phyloP scores from a whole-genome alignment of 2,888 invertebrate genomes.

The Chymomyza caudatula region DNA sequence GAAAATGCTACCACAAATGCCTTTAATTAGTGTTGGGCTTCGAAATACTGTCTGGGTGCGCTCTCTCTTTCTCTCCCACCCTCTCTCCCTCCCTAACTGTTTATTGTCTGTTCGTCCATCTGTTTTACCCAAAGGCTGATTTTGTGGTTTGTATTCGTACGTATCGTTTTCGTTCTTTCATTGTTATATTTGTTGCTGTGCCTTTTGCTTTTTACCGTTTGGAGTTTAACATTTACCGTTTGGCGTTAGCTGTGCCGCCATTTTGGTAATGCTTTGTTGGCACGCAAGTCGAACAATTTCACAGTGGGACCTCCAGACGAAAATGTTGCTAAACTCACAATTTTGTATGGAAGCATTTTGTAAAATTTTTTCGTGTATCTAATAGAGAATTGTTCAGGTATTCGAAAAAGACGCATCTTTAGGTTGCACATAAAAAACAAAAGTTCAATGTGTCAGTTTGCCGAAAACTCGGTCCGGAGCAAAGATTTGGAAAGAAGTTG shows the following conservation, averaged over 20 bases:
- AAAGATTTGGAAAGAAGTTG: no score
- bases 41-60: constrained; percentile 13
- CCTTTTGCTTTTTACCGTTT: not conserved
- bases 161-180: not conserved
- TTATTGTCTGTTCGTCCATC: no score
- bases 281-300: constrained; percentile 1
- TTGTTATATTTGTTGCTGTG: not conserved
- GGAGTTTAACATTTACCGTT: not conserved
- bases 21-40: constrained; percentile 72
- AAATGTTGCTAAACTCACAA: no score
- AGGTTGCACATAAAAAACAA: no score
- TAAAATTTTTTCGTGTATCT: no score
- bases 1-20: constrained; percentile 68
- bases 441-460: no score
- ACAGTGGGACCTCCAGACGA: no score
- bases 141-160: constrained; percentile 19
- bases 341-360: no score
- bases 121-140: no score
- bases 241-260: not conserved
- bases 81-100: not conserved
- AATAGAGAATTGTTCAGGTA: no score
- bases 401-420: no score
- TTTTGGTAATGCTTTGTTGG: constrained; percentile 6
- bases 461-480: no score
- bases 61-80: not conserved